Evolutionary conservation across 2,113 vertebrate genomes (phyloP), one percentile per base, ranked within the genome.

Genomic region (Datnioides undecimradiatus): DNA sequence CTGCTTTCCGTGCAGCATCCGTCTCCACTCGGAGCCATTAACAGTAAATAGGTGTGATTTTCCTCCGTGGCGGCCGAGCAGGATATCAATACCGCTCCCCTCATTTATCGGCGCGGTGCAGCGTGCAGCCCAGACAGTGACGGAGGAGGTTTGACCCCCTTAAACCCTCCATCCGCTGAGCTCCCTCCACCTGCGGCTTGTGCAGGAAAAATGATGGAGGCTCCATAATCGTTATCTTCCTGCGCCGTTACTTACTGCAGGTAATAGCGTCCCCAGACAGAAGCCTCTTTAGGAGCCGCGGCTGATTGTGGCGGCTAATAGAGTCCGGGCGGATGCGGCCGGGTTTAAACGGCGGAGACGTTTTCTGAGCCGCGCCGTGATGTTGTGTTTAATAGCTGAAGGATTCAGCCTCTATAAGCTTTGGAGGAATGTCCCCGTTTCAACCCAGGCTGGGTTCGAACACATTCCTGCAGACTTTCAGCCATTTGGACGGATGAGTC

Each of bases 261-360:
- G 86, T 84, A 84, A 90, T 86, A 71, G 83, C 14, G 33, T 86
- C 72, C 67, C 78, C 74, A 84, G 86, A 89, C 79, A 63, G 84
- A 82, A 73, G 81, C 80, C 84, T 75, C 84, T 25, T 83, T 79
- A 73, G 36, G 41, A 68, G 73, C 66, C 11, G 7, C 55, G 6
- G 70, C 79, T 62, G 80, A 79, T 76, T 89, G 84, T 54, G 40
- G 45, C 48, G 21, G 51, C 69, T 89, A 82, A 82, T 76, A 66
- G 79, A 79, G 75, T 38, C 16, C 6, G 73, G 68, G 77, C 82
- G 63, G 75, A 82, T 80, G 76, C 43, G 84, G 46, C 57, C 10
- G 11, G 54, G 77, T 83, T 83, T 72, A 66, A 81, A 86, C n/a
- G 69, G 62, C 58, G 29, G 71, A 75, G 27, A 36, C 38, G 31